These are phyloP conservation scores for Homarus americanus DNA, from an alignment of 1,140 invertebrate species.

Conservation along the genomic window DNA sequence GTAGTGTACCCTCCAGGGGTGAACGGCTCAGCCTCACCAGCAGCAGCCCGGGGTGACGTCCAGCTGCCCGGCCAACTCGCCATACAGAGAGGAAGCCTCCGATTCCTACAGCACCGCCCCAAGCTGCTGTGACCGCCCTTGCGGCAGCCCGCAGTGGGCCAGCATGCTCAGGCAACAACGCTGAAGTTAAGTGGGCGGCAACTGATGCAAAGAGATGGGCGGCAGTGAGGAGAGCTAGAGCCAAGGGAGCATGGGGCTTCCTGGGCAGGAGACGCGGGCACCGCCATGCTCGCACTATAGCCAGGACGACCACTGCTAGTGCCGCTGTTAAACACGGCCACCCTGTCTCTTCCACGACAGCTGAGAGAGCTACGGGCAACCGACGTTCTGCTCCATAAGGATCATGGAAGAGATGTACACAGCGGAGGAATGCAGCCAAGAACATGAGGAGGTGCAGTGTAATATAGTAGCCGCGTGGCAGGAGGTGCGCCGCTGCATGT, in stretches of 20 bases:
- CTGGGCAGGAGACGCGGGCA: conserved; percentile 62
- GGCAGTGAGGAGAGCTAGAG: conserved; percentile 66
- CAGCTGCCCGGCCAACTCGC: conserved; percentile 44
- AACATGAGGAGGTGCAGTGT: conserved; percentile 88
- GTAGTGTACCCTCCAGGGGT: conserved; percentile 23
- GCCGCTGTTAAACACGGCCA: conserved; percentile 86
- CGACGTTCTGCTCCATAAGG: conserved; percentile 85
- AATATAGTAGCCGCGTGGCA: conserved; percentile 84
- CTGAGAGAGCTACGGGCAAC: conserved; percentile 79
- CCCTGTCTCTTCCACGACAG: conserved; percentile 78
- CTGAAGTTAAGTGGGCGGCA: conserved; percentile 63
- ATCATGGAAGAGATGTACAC: conserved; percentile 87
- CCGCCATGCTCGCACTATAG: conserved; percentile 85
- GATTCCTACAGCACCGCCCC: conserved; percentile 58
- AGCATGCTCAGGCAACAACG: conserved; percentile 54
- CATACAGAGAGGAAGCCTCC: conserved; percentile 54
- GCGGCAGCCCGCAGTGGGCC: conserved; percentile 58
- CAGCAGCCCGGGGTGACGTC: conserved; percentile 40
- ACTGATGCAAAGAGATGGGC: conserved; percentile 67
- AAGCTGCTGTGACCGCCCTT: conserved; percentile 53
- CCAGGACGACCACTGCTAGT: conserved; percentile 90
- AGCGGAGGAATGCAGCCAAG: conserved; percentile 87
- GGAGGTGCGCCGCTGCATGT: conserved; percentile 55
- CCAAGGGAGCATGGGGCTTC: conserved; percentile 61
- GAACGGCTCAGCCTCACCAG: conserved; percentile 38